These are phyloP conservation scores for Tachina grossa DNA, from an alignment of 2,888 invertebrate species.

Conservation along the genomic window DNA sequence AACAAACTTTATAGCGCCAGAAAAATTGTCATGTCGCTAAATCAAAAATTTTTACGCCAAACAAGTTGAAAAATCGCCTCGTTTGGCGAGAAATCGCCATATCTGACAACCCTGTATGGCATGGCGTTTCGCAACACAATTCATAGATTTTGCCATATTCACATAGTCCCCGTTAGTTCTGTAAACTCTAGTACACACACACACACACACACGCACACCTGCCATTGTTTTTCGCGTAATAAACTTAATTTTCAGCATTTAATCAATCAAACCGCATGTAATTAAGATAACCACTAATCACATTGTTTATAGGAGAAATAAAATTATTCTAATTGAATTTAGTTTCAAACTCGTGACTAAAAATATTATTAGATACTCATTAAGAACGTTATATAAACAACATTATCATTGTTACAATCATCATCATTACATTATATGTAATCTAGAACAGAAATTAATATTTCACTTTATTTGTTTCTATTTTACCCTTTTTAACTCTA, in stretches of 20 bases:
- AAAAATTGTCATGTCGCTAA: no score
- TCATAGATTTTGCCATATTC: no score
- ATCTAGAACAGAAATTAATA: neutral
- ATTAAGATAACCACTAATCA: conserved; percentile 29
- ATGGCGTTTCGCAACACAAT: no score
- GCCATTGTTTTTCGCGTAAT: neutral
- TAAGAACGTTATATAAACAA: conserved; percentile 30
- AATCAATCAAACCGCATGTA: conserved; percentile 23
- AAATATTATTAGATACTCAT: conserved; percentile 28
- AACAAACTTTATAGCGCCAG: no score
- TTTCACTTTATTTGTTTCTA: conserved; percentile 2
- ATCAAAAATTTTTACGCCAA: no score
- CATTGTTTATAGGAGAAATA: conserved; percentile 24
- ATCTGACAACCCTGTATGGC: no score
- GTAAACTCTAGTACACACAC: no score
- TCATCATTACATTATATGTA: neutral
- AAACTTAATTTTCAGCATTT: neutral
- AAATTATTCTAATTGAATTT: conserved; percentile 25
- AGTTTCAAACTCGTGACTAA: conserved; percentile 48
- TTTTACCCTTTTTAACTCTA: neutral
- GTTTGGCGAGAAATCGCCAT: no score
- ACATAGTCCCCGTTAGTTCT: neutral
- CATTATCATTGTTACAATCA: conserved; percentile 32
- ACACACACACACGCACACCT: no score
- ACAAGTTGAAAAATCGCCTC: no score